Percentiles rank a stretch among this genome's conserved stretches.
phyloP scores from a whole-genome alignment of 1,140 invertebrate genomes.

The Pseudomyrmex pallidus region DNA sequence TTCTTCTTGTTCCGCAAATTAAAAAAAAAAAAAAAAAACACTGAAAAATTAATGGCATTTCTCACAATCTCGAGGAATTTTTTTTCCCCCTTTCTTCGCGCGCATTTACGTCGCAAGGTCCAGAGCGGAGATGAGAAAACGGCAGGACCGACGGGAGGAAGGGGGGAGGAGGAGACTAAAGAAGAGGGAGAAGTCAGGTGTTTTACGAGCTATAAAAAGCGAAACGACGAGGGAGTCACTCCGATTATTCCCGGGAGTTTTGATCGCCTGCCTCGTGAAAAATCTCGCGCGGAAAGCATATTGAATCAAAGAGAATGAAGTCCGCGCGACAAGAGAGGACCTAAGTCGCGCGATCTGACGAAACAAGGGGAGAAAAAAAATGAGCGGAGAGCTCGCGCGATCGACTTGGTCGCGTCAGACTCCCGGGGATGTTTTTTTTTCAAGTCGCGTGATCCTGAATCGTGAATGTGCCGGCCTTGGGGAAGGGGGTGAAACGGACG shows the following conservation, averaged over 20 bases:
- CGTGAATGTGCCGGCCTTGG: not conserved
- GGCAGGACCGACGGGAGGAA: too few species aligned
- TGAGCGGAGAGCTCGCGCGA: too few species aligned
- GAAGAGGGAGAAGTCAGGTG: not conserved
- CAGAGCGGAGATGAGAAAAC: constrained; percentile 5
- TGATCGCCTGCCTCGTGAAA: constrained; percentile 12
- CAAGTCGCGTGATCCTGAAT: constrained; percentile 23
- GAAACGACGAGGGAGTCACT: constrained; percentile 25
- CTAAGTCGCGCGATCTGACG: not conserved
- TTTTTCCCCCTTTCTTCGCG: not conserved
- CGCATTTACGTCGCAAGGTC: constrained; percentile 42
- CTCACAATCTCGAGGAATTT: constrained; percentile 22
- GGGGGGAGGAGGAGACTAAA: not conserved
- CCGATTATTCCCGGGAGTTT: constrained; percentile 35
- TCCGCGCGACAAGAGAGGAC: not conserved
- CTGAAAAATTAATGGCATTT: constrained; percentile 25
- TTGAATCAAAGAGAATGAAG: constrained; percentile 14
- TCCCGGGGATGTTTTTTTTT: not conserved
- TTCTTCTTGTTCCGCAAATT: constrained; percentile 22
- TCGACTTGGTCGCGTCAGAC: too few species aligned
- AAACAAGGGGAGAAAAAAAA: not conserved
- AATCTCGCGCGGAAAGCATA: not conserved
- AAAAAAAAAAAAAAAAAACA: constrained; percentile 51
- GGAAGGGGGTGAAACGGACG: not conserved
- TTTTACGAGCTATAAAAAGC: constrained; percentile 48